Evolutionary conservation across 2,797 vertebrate genomes (phyloP).

Genomic region (Eurystomus glaucurus): DNA sequence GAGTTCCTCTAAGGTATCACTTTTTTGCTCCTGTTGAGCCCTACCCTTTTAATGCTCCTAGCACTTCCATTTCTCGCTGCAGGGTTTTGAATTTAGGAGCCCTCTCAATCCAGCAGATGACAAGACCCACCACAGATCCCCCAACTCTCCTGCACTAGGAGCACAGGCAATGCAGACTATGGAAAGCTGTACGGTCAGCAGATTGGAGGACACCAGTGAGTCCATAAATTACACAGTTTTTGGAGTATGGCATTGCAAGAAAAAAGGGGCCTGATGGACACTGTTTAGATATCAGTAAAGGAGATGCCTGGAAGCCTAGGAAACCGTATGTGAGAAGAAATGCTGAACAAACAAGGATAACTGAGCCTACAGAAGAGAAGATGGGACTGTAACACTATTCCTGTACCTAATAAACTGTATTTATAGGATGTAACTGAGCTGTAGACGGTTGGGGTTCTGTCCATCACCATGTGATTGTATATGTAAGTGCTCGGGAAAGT

Average conservation of each 20-base stretch:
- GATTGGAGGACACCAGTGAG: not conserved
- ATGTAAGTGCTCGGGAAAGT: not conserved
- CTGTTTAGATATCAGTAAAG: not conserved
- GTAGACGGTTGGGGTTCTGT: not conserved
- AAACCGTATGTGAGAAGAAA: not conserved
- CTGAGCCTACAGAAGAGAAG: not conserved
- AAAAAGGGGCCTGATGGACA: not conserved
- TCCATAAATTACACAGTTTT: not conserved
- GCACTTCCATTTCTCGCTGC: not conserved
- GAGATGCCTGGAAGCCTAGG: constrained; percentile 1
- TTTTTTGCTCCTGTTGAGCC: not conserved
- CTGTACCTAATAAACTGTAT: not conserved
- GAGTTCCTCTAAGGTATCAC: not conserved
- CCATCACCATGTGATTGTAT: not conserved
- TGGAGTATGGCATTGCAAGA: not conserved
- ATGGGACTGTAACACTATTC: not conserved
- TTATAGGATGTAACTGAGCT: not conserved
- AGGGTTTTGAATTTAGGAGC: not conserved
- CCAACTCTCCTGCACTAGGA: not conserved
- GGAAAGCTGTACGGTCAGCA: not conserved
- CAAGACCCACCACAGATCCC: not conserved
- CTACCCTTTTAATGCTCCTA: not conserved
- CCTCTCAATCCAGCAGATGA: not conserved
- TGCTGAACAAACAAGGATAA: not conserved
- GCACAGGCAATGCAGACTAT: fast-evolving